Evolutionary conservation across 2,797 vertebrate genomes (phyloP).

Genomic region (Muscicapa comitata): DNA sequence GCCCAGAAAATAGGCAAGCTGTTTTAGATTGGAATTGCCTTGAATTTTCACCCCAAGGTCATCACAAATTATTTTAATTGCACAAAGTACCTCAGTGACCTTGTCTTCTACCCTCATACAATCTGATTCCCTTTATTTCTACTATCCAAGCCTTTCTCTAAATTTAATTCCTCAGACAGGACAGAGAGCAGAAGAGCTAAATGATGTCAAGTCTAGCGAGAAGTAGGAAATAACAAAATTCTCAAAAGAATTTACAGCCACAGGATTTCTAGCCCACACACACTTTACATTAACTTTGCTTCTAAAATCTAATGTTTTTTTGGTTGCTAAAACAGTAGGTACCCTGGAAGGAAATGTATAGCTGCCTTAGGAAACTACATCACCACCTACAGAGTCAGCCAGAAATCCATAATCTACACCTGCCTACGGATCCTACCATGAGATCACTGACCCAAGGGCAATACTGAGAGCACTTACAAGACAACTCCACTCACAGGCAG

Average conservation of each 20-base stretch:
- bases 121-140: not conserved
- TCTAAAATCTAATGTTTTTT: not conserved
- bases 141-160: not conserved
- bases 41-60: not conserved
- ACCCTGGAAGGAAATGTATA: not conserved
- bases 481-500: not conserved
- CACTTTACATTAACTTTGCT: not conserved
- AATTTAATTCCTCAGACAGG: not conserved
- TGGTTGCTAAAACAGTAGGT: not conserved
- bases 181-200: not conserved
- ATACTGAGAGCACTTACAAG: not conserved
- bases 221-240: not conserved
- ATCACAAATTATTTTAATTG: slow-evolving; percentile 1
- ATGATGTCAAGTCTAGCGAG: not conserved
- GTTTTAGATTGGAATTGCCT: not conserved
- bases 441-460: not conserved
- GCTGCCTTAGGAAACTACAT: not conserved
- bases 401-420: not conserved
- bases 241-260: not conserved
- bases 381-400: not conserved
- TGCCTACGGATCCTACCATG: not conserved
- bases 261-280: not conserved
- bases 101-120: not conserved
- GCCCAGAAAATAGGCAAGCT: not conserved
- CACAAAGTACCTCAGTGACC: not conserved